Evolutionary conservation across 2,888 invertebrate species (phyloP).

Genomic region (Rhabditophanes sp.): DNA sequence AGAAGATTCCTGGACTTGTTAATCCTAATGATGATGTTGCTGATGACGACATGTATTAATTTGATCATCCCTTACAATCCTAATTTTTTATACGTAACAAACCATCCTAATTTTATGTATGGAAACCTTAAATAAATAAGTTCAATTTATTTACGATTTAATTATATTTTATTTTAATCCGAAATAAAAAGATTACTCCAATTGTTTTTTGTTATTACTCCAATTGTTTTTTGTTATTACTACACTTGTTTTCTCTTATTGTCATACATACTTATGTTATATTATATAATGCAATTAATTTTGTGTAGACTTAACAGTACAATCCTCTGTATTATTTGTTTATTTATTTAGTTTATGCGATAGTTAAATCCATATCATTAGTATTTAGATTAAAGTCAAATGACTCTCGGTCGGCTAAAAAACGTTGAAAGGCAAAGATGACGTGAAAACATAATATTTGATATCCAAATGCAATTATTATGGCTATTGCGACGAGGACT

Average conservation of each 20-base stretch:
- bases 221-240: constrained; percentile 1
- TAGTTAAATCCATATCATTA: too few relatives aligned
- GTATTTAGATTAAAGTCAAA: too few relatives aligned
- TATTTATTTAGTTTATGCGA: too few relatives aligned
- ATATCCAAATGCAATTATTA: too few relatives aligned
- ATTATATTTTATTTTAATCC: not conserved
- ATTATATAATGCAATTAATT: not conserved
- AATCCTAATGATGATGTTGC: constrained; percentile 35
- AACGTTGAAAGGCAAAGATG: too few relatives aligned
- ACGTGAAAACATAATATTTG: too few relatives aligned
- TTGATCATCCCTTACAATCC: constrained; percentile 1
- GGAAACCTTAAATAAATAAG: not conserved
- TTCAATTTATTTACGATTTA: not conserved
- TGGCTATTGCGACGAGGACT: too few relatives aligned
- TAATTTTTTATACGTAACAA: not conserved
- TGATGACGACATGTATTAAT: constrained; percentile 32
- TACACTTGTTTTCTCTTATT: not conserved
- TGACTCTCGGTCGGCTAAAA: too few relatives aligned
- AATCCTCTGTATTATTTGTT: too few relatives aligned
- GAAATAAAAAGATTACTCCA: not conserved
- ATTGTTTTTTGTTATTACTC: constrained; percentile 1
- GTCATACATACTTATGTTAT: not conserved
- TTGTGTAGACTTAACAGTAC: constrained; percentile 1
- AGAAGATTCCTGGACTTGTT: constrained; percentile 31
- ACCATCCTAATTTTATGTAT: not conserved